phyloP scores from a whole-genome alignment of 2,888 invertebrate species.

The Chrysolina americana region DNA sequence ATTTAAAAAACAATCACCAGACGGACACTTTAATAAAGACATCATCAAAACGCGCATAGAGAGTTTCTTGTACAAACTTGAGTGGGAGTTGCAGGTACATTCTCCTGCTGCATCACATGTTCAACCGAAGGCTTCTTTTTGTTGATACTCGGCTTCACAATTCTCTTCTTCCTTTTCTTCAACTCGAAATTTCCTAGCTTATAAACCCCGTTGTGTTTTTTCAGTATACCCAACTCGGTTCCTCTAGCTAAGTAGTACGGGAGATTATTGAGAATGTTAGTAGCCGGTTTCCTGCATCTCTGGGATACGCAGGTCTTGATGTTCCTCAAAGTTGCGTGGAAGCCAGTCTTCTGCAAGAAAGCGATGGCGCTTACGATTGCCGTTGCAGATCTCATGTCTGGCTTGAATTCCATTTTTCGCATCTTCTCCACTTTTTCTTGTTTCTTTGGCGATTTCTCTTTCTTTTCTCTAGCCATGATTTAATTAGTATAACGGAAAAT shows the following conservation, averaged over 20 bases:
- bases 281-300: constrained; percentile 44
- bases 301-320: constrained; percentile 52
- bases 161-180: constrained; percentile 40
- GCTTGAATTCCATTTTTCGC: constrained; percentile 44
- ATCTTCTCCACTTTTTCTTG: constrained; percentile 8
- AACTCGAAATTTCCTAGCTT: constrained; percentile 48
- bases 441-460: constrained; percentile 14
- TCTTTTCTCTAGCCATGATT: constrained; percentile 12
- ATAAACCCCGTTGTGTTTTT: constrained; percentile 46
- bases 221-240: constrained; percentile 53
- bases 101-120: constrained; percentile 17
- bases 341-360: constrained; percentile 52
- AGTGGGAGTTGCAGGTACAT: not conserved
- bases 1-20: not conserved
- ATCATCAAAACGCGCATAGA: not conserved
- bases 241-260: constrained; percentile 51
- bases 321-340: constrained; percentile 44
- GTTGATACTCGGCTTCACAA: constrained; percentile 25
- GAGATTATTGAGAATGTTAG: constrained; percentile 40
- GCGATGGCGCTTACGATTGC: constrained; percentile 52
- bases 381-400: constrained; percentile 50
- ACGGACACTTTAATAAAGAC: not conserved
- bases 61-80: not conserved
- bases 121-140: constrained; percentile 39
- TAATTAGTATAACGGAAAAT: not conserved